Conservation (phyloP, 2,113 vertebrate genomes). For the Brachyistius frenatus region DNA sequence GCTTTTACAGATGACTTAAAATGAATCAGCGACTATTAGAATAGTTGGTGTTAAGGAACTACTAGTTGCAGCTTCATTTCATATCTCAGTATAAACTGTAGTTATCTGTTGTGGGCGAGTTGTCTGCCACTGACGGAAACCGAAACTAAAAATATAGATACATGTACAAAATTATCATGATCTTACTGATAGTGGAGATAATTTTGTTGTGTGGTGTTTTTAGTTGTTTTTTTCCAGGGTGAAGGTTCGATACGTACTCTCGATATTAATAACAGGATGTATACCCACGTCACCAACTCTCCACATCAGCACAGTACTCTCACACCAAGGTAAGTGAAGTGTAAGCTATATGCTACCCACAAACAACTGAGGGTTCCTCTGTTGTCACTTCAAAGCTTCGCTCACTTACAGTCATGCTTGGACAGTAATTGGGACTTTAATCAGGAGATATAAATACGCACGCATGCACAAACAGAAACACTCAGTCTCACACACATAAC, state of each 20-base stretch:
- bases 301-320: constrained; percentile 11
- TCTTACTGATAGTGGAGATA: background rate
- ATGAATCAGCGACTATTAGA: too few species aligned
- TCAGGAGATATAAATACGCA: constrained; percentile 21
- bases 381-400: constrained; percentile 8
- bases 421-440: constrained; percentile 40
- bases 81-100: background rate
- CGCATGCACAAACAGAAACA: constrained; percentile 24
- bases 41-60: too few species aligned
- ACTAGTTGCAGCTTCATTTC: background rate
- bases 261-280: constrained; percentile 66
- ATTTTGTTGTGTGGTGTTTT: background rate
- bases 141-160: constrained; percentile 16
- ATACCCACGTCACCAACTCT: constrained; percentile 40
- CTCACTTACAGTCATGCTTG: constrained; percentile 30
- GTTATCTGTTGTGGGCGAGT: background rate
- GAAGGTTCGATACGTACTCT: constrained; percentile 19
- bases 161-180: background rate
- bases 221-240: constrained; percentile 13
- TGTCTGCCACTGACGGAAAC: constrained; percentile 19
- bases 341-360: background rate
- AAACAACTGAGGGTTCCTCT: constrained; percentile 45
- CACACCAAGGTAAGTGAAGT: constrained; percentile 21
- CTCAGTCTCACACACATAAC: constrained; percentile 30
- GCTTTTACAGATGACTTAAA: too few species aligned